Percentiles rank a stretch among this genome's conserved stretches.
These are phyloP conservation scores for Drosophila stalkeri DNA, from an alignment of 2,888 invertebrate species.

Conservation along the genomic window DNA sequence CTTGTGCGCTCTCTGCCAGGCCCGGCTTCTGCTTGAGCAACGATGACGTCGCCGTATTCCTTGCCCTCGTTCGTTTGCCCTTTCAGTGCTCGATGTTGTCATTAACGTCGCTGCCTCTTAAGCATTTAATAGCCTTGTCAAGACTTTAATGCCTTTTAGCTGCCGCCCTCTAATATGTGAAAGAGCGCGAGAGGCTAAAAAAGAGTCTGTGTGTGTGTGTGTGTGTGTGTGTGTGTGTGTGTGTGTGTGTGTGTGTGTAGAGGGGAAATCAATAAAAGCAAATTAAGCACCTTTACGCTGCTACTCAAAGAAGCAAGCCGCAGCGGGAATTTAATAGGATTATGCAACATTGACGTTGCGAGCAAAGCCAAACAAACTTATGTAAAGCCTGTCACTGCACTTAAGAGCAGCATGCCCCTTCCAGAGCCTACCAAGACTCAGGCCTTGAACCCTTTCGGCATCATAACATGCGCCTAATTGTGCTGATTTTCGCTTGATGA, in stretches of 20 bases:
- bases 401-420: constrained; percentile 28
- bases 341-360: constrained; percentile 70
- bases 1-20: constrained; percentile 59
- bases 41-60: constrained; percentile 48
- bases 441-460: constrained; percentile 54
- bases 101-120: constrained; percentile 80
- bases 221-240: constrained; percentile 22
- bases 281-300: constrained; percentile 75
- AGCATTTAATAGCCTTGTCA: constrained; percentile 82
- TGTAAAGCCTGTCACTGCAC: constrained; percentile 74
- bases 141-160: constrained; percentile 81
- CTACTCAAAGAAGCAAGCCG: constrained; percentile 51
- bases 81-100: constrained; percentile 66
- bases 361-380: constrained; percentile 62
- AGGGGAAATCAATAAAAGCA: constrained; percentile 77
- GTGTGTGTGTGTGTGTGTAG: constrained; percentile 11
- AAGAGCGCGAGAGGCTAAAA: constrained; percentile 21
- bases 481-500: constrained; percentile 76
- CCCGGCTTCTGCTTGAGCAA: constrained; percentile 48
- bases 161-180: constrained; percentile 65
- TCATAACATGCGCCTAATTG: constrained; percentile 70
- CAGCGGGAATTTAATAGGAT: constrained; percentile 79
- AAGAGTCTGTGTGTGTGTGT: constrained; percentile 28
- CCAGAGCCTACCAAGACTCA: background rate
- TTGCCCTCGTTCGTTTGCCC: constrained; percentile 43